Percentiles rank a stretch among this genome's conserved stretches.
phyloP scores from a whole-genome alignment of 2,797 vertebrate species.

The Mionectes olivaceus region DNA sequence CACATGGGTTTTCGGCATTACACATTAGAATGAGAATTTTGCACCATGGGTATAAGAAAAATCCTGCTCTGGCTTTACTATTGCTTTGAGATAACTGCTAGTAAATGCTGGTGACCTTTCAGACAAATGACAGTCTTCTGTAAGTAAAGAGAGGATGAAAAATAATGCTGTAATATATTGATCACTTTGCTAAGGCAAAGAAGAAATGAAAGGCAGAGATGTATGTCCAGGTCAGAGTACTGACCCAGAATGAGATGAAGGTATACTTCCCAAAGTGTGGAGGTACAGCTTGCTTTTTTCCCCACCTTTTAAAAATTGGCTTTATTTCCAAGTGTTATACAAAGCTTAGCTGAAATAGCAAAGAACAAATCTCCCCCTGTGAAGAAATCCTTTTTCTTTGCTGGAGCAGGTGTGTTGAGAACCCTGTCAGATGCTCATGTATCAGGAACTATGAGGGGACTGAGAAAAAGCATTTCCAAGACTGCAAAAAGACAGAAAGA shows the following conservation, averaged over 20 bases:
- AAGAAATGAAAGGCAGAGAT: background rate
- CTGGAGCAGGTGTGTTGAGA: slow-evolving; percentile 1
- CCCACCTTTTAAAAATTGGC: background rate
- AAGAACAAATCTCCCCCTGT: background rate
- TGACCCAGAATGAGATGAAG: background rate
- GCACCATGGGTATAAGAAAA: background rate
- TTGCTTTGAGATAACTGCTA: background rate
- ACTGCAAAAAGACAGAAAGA: background rate
- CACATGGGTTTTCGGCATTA: background rate
- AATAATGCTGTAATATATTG: background rate
- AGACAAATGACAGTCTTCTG: background rate
- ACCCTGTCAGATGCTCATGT: background rate
- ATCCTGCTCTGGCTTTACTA: background rate
- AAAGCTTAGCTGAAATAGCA: background rate
- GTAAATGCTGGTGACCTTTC: background rate
- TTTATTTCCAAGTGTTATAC: background rate
- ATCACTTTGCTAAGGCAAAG: background rate
- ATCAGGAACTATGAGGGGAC: slow-evolving; percentile 3
- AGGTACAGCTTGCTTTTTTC: background rate
- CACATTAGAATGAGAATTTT: background rate
- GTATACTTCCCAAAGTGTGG: background rate
- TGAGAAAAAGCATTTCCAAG: background rate
- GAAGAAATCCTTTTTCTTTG: background rate
- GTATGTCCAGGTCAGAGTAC: background rate
- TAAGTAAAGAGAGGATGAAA: background rate